phyloP scores from a whole-genome alignment of 1,140 invertebrate species.

The Drosophila virilis region DNA sequence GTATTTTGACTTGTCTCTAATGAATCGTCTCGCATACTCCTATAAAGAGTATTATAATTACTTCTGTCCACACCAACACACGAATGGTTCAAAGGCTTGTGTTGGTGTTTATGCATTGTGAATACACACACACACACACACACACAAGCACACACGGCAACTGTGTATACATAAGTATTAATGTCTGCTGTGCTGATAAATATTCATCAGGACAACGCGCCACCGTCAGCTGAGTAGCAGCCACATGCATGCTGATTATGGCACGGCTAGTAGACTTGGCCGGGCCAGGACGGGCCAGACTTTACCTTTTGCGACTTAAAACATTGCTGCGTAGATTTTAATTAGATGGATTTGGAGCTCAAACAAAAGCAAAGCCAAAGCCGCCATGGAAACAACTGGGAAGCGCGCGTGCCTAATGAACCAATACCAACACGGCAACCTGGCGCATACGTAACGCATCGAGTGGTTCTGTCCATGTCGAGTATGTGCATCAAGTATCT shows the following conservation, averaged over 20 bases:
- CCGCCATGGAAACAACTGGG: conserved; percentile 38
- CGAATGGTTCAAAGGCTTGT: conserved; percentile 7
- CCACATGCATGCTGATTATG: conserved; percentile 55
- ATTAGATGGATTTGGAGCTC: conserved; percentile 76
- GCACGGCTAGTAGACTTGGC: conserved; percentile 3
- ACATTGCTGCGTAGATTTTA: conserved; percentile 76
- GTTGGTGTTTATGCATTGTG: conserved; percentile 18
- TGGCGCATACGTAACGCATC: conserved; percentile 55
- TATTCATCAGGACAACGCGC: conserved; percentile 43
- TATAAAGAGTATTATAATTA: conserved; percentile 30
- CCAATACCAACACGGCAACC: conserved; percentile 32
- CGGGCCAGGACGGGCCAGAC: conserved; percentile 12
- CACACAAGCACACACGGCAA: neutral
- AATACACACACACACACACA: conserved; percentile 11
- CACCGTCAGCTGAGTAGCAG: conserved; percentile 11
- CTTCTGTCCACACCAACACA: conserved; percentile 13
- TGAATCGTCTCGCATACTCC: neutral
- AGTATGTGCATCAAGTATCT: conserved; percentile 61
- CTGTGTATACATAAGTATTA: conserved; percentile 26
- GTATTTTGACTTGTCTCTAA: too few species aligned
- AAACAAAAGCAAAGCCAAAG: conserved; percentile 50
- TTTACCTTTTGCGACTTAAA: conserved; percentile 45
- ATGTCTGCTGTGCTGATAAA: conserved; percentile 47
- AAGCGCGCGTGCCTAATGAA: conserved; percentile 69
- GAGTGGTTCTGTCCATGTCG: neutral